phyloP scores from a whole-genome alignment of 2,888 invertebrate species.

The Leptopilina drosophilae region DNA sequence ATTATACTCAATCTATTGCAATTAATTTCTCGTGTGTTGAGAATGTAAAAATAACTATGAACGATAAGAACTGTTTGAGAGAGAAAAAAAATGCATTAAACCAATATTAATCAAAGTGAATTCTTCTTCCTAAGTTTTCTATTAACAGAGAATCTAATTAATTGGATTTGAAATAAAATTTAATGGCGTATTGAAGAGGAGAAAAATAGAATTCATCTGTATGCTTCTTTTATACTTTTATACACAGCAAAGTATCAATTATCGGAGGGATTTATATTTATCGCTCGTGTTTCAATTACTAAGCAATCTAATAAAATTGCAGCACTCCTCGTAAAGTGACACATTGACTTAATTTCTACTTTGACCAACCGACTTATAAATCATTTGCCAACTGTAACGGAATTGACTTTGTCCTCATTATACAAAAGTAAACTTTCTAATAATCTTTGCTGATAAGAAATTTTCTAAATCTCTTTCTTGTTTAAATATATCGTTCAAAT shows the following conservation, averaged over 20 bases:
- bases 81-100: too few species aligned
- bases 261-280: slow-evolving; percentile 18
- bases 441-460: slow-evolving; percentile 17
- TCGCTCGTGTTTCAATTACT: neutral
- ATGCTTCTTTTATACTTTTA: neutral
- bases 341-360: slow-evolving; percentile 35
- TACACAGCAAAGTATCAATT: slow-evolving; percentile 2
- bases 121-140: neutral
- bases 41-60: too few species aligned
- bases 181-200: neutral
- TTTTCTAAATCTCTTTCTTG: neutral
- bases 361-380: slow-evolving; percentile 28
- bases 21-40: too few species aligned
- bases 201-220: neutral
- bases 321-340: slow-evolving; percentile 21
- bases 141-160: neutral
- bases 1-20: too few species aligned
- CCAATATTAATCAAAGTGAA: neutral
- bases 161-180: neutral
- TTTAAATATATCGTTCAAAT: neutral
- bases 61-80: too few species aligned
- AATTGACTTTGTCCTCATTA: slow-evolving; percentile 31
- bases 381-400: slow-evolving; percentile 35
- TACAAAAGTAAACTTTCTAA: slow-evolving; percentile 34
- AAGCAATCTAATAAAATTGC: slow-evolving; percentile 21